Evolutionary conservation across 2,888 invertebrate genomes (phyloP), one percentile per base, ranked within the genome.

Genomic region (Clanis bilineata): DNA sequence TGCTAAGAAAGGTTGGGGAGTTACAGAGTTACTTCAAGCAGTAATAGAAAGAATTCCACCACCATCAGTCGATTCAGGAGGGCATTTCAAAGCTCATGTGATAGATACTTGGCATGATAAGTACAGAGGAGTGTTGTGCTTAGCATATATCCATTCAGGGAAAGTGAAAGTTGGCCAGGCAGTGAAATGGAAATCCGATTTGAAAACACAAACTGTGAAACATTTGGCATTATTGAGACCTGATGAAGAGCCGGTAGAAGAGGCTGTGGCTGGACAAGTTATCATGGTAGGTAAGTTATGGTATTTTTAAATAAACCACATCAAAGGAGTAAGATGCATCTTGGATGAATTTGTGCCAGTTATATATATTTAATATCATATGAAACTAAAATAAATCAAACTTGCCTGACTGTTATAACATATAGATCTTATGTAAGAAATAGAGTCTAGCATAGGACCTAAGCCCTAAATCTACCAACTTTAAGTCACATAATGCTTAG

Each of bases 81-180:
- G 91, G 0, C 91, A 95, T 28, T 95, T 98, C 62, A 95, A 95
- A 81, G 97, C 97, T 0, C 89, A 99, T 45, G 92, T 98, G 60
- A 98, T 98, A 87, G 99, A 99, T 79, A 97, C 97, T 60, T 98
- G 97, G 96, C 98, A 95, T 86, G 97, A 99, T 81, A 95, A 94
- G 68, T 98, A 96, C 78, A 94, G 96, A 77, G 98, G 98, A 0
- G 95, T 96, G 0, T 87, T 98, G 59, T 95, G 96, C 69, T 88
- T 97, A 25, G 93, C 96, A 23, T 96, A 96, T 80, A 93, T 98
- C 41, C 93, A 95, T 66, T 96, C 97, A 78, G 98, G 98, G 0
- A 86, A 84, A 15, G 79, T 98, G 1, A 89, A 93, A 66, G 78
- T 95, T 22, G 98, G 97, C 0, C 95, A 98, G 73, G 90, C 94